A percentile compares a stretch with the other conserved stretches of the same genome.
These are phyloP conservation scores for Aix galericulata DNA, from an alignment of 2,113 vertebrate species.

Conservation along the genomic window DNA sequence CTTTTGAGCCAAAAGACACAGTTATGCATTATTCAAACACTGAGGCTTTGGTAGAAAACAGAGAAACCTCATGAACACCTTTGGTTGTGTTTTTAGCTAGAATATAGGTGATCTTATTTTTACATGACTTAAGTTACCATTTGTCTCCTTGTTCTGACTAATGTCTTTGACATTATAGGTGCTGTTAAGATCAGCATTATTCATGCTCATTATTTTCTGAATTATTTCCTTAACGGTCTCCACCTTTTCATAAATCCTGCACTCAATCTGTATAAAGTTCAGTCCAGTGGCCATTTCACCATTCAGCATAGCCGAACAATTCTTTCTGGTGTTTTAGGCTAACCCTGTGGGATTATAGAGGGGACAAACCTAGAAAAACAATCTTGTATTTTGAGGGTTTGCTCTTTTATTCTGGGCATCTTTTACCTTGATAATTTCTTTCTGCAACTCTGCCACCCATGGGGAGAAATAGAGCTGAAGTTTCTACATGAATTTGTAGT, in stretches of 20 bases:
- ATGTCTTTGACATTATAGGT: neutral
- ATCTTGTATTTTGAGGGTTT: neutral
- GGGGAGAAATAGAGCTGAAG: neutral
- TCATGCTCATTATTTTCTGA: neutral
- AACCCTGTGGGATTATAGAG: neutral
- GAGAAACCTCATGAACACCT: neutral
- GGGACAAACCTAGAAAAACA: neutral
- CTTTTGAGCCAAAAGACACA: neutral
- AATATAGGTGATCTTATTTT: neutral
- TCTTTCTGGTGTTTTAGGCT: neutral
- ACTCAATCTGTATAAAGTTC: neutral
- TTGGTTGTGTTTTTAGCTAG: neutral
- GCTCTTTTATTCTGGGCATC: neutral
- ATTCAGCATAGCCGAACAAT: neutral
- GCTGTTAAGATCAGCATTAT: neutral
- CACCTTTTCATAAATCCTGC: neutral
- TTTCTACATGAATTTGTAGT: neutral
- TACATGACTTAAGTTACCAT: neutral
- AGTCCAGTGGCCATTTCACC: neutral
- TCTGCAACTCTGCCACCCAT: neutral
- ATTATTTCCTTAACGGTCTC: neutral
- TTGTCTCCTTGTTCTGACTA: neutral
- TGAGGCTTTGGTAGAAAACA: neutral
- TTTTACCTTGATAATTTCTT: neutral
- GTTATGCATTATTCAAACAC: conserved; percentile 32